Conservation (phyloP, 2,797 vertebrate genomes). For the Neostethus bicornis region DNA sequence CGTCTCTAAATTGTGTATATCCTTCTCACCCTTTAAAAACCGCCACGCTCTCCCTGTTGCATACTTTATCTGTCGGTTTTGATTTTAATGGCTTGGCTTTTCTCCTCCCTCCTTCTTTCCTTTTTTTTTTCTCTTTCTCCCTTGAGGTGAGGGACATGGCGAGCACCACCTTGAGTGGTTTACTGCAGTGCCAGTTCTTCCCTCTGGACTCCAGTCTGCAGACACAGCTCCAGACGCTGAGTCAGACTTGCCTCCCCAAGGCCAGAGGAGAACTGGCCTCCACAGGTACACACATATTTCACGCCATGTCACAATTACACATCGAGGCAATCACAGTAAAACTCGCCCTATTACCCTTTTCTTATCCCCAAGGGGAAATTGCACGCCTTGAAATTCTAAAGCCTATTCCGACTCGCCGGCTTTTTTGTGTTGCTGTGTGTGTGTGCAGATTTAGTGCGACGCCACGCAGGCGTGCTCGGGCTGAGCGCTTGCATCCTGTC, state of each 20-base stretch:
- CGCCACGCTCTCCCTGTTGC: constrained; percentile 21
- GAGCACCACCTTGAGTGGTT: constrained; percentile 93
- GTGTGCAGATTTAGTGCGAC: constrained; percentile 87
- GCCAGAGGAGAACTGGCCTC: constrained; percentile 89
- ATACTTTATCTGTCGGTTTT: constrained; percentile 43
- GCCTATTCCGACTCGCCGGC: constrained; percentile 32
- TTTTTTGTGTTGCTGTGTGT: constrained; percentile 18
- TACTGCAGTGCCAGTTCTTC: constrained; percentile 96
- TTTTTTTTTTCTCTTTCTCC: constrained; percentile 3
- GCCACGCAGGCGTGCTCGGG: constrained; percentile 95
- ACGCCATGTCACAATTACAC: constrained; percentile 52
- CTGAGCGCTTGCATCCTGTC: constrained; percentile 95
- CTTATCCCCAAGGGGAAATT: constrained; percentile 52
- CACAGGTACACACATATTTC: constrained; percentile 55
- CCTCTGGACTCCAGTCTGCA: constrained; percentile 91
- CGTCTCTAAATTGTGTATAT: constrained; percentile 53
- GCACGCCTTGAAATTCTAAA: constrained; percentile 61
- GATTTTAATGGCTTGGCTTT: constrained; percentile 22
- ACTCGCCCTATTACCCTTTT: constrained; percentile 67
- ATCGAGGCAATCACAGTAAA: constrained; percentile 62
- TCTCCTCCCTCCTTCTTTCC: neutral
- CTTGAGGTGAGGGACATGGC: constrained; percentile 96
- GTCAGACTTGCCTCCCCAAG: constrained; percentile 93
- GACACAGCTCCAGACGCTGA: constrained; percentile 94
- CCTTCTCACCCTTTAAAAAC: constrained; percentile 42